Base-by-base conservation (phyloP, 2,888 invertebrate species). In the Mayetiola destructor region DNA sequence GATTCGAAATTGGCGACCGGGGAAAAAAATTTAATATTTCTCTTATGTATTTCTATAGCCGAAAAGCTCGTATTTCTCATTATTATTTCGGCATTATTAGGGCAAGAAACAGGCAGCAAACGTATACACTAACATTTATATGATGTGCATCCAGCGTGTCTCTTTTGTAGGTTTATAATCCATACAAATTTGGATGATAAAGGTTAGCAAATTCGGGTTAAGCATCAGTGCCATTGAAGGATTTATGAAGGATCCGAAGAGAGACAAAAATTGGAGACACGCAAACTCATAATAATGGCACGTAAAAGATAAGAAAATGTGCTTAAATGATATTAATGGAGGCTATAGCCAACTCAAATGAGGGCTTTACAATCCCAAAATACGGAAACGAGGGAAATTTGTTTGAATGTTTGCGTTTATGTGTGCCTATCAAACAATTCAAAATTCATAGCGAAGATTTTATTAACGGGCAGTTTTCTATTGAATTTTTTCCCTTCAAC, bases 291-390 rank as follows among this genome's bases (percentile, higher is more conserved):
- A 30, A 53, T 53, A 27, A 53, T 32, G 53, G 32, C 18, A 32
- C 20, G 32, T 53, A n/a, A 20, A 30, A 53, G 53, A 53, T 53
- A 53, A 53, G 53, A 53, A 53, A 53, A 53, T 53, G 30, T 53
- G 29, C n/a, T 48, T 53, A 10, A 10, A 30, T 27, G 53, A 53
- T 53, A 30, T 53, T 32, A 53, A 48, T 48, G 48, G n/a, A 27
- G 48, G 14, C 48, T 48, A 16, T 48, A 23, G n/a, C n/a, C n/a
- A n/a, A n/a, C n/a, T 48, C 23, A n/a, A 42, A 42, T 42, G 14
- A 23, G 42, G 42, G 42, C 42, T 32, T 42, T n/a, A n/a, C n/a
- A n/a, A n/a, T n/a, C n/a, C n/a, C n/a, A n/a, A n/a, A n/a, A n/a
- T n/a, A n/a, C n/a, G n/a, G n/a, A n/a, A n/a, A n/a, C n/a, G n/a